Conservation (phyloP, 2,797 vertebrate species). For the Myripristis murdjan region DNA sequence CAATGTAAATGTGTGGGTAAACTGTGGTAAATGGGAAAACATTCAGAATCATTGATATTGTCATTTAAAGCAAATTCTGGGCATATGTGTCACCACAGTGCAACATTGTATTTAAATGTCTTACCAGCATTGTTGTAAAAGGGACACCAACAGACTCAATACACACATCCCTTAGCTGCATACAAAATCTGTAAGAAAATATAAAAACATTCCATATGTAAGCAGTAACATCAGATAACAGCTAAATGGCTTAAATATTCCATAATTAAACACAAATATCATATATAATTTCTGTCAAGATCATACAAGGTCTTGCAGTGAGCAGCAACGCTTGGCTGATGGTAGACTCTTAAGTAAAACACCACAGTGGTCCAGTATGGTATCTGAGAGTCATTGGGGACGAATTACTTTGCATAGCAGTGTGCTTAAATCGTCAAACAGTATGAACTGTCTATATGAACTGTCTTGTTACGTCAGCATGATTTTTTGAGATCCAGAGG, state of each 20-base stretch:
- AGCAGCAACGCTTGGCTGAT: not conserved
- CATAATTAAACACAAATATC: not conserved
- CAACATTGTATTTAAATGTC: conserved; percentile 40
- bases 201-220: conserved; percentile 4
- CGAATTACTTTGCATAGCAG: too few relatives aligned
- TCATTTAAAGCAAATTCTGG: not conserved
- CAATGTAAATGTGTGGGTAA: too few relatives aligned
- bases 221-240: not conserved
- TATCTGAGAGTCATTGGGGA: too few relatives aligned
- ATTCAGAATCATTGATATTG: too few relatives aligned
- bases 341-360: not conserved
- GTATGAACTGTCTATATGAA: too few relatives aligned
- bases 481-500: too few relatives aligned
- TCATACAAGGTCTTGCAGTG: not conserved
- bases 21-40: too few relatives aligned
- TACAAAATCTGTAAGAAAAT: conserved; percentile 84
- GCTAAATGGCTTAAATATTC: not conserved
- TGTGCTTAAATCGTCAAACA: too few relatives aligned
- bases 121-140: conserved; percentile 88
- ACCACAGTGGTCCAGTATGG: too few relatives aligned
- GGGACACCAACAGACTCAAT: conserved; percentile 68
- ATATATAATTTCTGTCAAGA: not conserved
- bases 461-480: too few relatives aligned
- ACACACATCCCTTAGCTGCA: conserved; percentile 76
- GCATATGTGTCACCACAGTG: not conserved